Conservation (phyloP, 2,888 invertebrate genomes). For the Metellina segmentata region DNA sequence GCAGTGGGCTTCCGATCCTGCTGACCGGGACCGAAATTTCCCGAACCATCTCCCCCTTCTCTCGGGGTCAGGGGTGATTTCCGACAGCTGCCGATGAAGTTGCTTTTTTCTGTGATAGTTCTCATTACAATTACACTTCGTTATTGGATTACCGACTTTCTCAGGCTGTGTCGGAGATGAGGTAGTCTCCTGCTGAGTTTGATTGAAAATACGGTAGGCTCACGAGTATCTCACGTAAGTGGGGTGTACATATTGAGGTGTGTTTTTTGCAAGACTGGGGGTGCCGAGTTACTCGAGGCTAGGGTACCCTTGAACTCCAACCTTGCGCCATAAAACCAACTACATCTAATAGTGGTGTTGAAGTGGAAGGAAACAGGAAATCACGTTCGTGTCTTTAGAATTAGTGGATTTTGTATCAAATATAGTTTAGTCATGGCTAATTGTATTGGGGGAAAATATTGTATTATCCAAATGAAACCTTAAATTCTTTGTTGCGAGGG, state of each 20-base stretch:
- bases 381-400: neutral
- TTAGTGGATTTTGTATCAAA: neutral
- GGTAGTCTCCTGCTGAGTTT: neutral
- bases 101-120: constrained; percentile 5
- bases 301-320: neutral
- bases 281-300: neutral
- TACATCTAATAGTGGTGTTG: neutral
- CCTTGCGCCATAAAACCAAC: neutral
- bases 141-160: constrained; percentile 11
- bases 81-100: constrained; percentile 66
- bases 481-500: no score
- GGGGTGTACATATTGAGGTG: no score
- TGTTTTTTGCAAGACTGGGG: no score
- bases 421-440: no score
- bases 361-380: neutral
- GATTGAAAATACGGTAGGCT: neutral
- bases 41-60: neutral
- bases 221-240: no score
- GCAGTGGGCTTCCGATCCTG: constrained; percentile 53
- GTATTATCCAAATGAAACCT: no score
- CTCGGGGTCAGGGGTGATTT: constrained; percentile 58
- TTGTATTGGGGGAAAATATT: no score
- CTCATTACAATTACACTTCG: neutral
- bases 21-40: constrained; percentile 49
- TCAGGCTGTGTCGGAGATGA: neutral